Percentiles rank a stretch among this genome's conserved stretches.
phyloP scores from a whole-genome alignment of 2,797 vertebrate species.

The Karalla daura region DNA sequence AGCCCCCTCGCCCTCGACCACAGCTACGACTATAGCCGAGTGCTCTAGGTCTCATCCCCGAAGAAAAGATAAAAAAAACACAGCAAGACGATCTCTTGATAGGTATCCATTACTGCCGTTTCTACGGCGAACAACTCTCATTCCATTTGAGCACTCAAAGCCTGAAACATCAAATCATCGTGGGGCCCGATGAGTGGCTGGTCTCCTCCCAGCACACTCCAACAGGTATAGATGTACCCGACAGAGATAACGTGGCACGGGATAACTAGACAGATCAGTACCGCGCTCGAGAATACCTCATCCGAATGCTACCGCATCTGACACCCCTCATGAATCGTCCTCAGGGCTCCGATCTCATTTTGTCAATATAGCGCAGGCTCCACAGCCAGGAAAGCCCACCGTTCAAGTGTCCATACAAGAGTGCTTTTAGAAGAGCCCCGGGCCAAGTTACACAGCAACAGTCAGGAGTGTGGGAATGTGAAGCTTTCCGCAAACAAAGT shows the following conservation, averaged over 20 bases:
- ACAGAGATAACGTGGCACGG: too few species aligned
- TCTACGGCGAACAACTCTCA: too few species aligned
- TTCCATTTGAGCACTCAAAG: too few species aligned
- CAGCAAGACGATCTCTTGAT: too few species aligned
- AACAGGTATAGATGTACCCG: too few species aligned
- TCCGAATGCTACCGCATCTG: conserved; percentile 4
- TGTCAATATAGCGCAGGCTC: conserved; percentile 52
- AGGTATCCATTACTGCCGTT: too few species aligned
- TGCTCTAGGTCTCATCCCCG: neutral
- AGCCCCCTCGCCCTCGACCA: neutral
- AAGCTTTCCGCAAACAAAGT: conserved; percentile 66
- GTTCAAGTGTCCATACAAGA: conserved; percentile 65
- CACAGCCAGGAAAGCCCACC: conserved; percentile 62
- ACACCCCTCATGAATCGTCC: neutral
- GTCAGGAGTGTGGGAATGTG: conserved; percentile 64
- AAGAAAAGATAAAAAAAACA: too few species aligned
- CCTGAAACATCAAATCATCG: too few species aligned
- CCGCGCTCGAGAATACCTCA: neutral
- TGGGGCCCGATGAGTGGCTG: too few species aligned
- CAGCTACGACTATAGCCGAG: neutral
- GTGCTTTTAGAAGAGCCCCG: conserved; percentile 54
- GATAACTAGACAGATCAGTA: neutral
- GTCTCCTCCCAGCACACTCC: too few species aligned
- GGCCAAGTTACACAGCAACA: conserved; percentile 61
- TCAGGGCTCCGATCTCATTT: conserved; percentile 41